These are phyloP conservation scores for Marasmarcha lunaedactyla DNA, from an alignment of 2,888 invertebrate species.

Conservation along the genomic window DNA sequence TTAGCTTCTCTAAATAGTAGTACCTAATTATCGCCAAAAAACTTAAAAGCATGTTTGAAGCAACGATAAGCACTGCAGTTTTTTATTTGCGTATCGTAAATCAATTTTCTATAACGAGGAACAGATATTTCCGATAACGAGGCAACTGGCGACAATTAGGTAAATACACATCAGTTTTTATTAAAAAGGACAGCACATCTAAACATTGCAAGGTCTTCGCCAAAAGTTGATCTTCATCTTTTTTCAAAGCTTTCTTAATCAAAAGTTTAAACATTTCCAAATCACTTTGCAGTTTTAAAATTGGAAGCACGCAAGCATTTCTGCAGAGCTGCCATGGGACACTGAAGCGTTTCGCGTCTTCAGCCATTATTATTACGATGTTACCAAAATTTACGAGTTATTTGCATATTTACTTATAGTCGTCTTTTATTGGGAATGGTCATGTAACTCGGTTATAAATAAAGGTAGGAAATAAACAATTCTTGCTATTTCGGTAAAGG, in stretches of 20 bases:
- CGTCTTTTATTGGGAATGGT: conserved; percentile 50
- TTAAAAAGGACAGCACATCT: no score
- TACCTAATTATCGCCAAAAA: no score
- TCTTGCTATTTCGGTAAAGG: conserved; percentile 40
- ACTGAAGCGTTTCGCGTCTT: background rate
- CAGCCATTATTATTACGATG: conserved; percentile 8
- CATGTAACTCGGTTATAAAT: conserved; percentile 61
- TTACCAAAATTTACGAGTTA: conserved; percentile 36
- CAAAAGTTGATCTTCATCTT: conserved; percentile 31
- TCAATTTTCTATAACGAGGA: no score
- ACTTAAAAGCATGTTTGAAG: no score
- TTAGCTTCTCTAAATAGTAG: no score
- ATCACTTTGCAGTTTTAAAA: conserved; percentile 15
- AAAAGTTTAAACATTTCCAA: conserved; percentile 52
- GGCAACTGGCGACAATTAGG: no score
- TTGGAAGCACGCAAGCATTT: conserved; percentile 37
- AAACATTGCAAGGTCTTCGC: conserved; percentile 43
- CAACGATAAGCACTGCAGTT: no score
- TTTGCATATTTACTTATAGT: conserved; percentile 41
- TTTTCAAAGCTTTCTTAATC: conserved; percentile 48
- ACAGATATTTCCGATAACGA: no score
- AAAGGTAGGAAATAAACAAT: conserved; percentile 21
- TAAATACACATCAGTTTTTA: no score
- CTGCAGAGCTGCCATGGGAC: background rate
- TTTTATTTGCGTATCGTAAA: no score